Evolutionary conservation across 2,888 invertebrate genomes (phyloP).

Genomic region (Protonemura montana): DNA sequence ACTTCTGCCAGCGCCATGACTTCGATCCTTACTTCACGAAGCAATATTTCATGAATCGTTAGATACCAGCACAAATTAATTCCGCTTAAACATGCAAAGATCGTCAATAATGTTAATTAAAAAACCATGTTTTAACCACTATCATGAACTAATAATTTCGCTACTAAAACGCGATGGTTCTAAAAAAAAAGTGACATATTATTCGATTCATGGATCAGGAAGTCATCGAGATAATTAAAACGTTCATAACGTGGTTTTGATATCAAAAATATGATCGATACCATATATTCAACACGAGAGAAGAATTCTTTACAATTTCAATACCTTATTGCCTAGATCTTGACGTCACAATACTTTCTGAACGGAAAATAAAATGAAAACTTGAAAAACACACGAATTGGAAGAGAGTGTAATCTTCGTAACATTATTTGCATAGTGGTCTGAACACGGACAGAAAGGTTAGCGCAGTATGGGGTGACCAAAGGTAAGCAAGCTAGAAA

Average conservation of each 20-base stretch:
- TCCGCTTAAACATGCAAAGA: conserved; percentile 16
- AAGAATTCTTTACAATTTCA: background rate
- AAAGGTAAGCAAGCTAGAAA: conserved; percentile 25
- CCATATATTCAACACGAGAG: background rate
- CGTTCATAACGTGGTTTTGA: background rate
- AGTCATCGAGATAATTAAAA: background rate
- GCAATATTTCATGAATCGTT: conserved; percentile 8
- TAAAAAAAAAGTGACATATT: background rate
- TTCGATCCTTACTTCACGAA: background rate
- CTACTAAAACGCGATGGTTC: background rate
- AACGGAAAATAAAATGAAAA: no score
- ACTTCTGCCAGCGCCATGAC: background rate
- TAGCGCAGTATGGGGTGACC: conserved; percentile 15
- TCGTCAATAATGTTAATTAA: conserved; percentile 7
- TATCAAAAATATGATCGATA: background rate
- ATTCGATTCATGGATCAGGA: background rate
- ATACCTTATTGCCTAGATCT: no score
- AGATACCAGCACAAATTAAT: conserved; percentile 22
- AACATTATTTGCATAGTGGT: conserved; percentile 31
- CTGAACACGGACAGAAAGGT: conserved; percentile 25
- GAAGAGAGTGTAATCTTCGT: background rate
- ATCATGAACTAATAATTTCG: background rate
- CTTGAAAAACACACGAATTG: background rate
- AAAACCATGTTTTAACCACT: background rate
- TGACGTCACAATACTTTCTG: no score